These are phyloP conservation scores for Proctacanthus coquilletti DNA, from an alignment of 1,140 invertebrate species.

Conservation along the genomic window DNA sequence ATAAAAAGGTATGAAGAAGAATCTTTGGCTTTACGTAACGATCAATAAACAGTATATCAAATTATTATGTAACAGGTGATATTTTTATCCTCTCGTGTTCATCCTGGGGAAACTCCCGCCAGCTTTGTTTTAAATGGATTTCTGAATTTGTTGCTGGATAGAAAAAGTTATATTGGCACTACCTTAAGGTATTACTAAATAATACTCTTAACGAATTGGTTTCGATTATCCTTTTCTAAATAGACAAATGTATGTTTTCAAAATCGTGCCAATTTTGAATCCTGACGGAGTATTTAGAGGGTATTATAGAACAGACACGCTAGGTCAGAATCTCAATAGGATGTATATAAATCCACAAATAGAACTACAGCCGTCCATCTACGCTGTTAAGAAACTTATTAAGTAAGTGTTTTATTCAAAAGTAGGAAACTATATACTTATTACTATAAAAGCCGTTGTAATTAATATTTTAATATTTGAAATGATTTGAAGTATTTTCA, in stretches of 20 bases:
- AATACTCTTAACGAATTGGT: neutral
- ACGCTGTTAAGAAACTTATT: conserved; percentile 60
- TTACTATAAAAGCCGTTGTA: too few relatives aligned
- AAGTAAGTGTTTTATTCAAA: conserved; percentile 46
- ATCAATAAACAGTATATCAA: conserved; percentile 10
- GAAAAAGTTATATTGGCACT: neutral
- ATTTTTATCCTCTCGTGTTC: conserved; percentile 79
- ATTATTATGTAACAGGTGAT: conserved; percentile 55
- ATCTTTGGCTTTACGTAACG: neutral
- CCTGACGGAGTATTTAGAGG: conserved; percentile 83
- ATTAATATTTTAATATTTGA: too few relatives aligned
- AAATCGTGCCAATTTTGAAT: conserved; percentile 84
- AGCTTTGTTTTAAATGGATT: conserved; percentile 90
- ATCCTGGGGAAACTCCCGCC: conserved; percentile 86
- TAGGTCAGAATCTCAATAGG: conserved; percentile 79
- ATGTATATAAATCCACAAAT: conserved; percentile 65
- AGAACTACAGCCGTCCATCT: conserved; percentile 66
- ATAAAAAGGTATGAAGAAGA: conserved; percentile 7
- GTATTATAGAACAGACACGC: conserved; percentile 77
- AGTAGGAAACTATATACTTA: too few relatives aligned
- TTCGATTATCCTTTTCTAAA: conserved; percentile 33
- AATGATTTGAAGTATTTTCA: too few relatives aligned
- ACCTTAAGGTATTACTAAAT: neutral
- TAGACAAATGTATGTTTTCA: conserved; percentile 72
- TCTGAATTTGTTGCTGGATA: conserved; percentile 56